Base-by-base conservation (phyloP, 2,797 vertebrate species). In the Todus mexicanus region DNA sequence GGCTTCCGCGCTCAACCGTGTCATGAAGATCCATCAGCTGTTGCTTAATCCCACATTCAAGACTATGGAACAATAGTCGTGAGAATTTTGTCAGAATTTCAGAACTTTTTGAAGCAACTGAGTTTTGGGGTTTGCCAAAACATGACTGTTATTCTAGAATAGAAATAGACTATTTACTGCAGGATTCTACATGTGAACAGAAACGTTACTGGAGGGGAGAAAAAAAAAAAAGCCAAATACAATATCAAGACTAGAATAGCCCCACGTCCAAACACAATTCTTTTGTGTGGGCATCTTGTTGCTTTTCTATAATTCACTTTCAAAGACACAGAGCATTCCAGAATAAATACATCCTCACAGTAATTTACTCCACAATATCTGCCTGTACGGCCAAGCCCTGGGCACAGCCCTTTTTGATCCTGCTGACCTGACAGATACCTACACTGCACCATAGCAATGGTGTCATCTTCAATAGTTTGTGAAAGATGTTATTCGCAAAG, bases 201-300 rank as follows among this genome's bases (percentile, higher is more conserved):
- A 84, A 92, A 57, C 1, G 5, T 25, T 73, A 31, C 0, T 57
- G 60, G 21, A 73, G 22, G 7, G 25, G 20, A 72, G 31, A 20
- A 40, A 25, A 33, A 35, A 15, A 37, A 17, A 37, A 78, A 21
- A 0, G 0, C 1, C 6, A 50, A 15, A 25, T 26, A 66, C 23
- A 25, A 11, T 43, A 74, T 15, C 25, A 47, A 33, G 11, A 9
- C 53, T 54, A 50, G 43, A 81, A 71, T 22, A 80, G 73, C 4
- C 7, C 23, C 19, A 17, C 31, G 29, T 59, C 21, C 27, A 73
- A 85, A 66, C 9, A 38, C 27, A 59, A 13, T 42, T 48, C 9
- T 42, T 42, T 5, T 54, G 42, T 16, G 6, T 21, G 12, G 53
- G 12, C 47, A 27, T 37, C 3, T 26, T 43, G 20, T 29, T 68